Base-by-base conservation (phyloP, 2,113 vertebrate species). In the Spilogale gracilis region DNA sequence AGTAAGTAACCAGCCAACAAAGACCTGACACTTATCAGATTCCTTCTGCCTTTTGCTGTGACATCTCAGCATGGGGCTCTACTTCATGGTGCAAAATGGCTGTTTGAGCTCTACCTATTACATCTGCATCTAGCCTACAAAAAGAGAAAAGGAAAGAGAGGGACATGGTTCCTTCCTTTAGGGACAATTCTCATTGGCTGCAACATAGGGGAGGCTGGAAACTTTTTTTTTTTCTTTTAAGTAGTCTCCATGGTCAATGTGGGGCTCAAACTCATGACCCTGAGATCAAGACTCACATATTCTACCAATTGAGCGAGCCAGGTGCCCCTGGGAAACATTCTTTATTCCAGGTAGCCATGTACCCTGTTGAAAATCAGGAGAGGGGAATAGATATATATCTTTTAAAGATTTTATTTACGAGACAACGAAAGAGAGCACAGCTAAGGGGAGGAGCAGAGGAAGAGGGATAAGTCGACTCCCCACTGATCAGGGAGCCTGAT, bases 101-200 rank as follows among this genome's bases (percentile, higher is more conserved):
- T 73, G 16, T 6, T 43, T 85, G 25, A 88, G 67, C 54, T 73
- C 87, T 27, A 89, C 60, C 32, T 38, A 61, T 93, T 58, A 79
- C 23, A n/a, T 96, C 88, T 82, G 79, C 79, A 89, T 95, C 80
- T 83, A 85, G 54, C 56, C 45, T 48, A 52, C 25, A 93, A 73
- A 83, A 96, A 95, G 11, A 65, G 43, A 25, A 78, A 38, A 11
- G 45, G 9, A 91, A 52, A 87, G 23, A 80, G 4, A 78, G 23
- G 3, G 7, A 30, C 13, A 21, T 50, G 20, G 13, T 91, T 92
- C 48, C 43, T 87, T 9, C n/a, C 10, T 9, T 91, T 87, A 79
- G 61, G 38, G 61, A 74, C 14, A 67, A 25, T 17, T 67, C 32
- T 20, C n/a, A 56, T 50, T 96, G 83, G 27, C 65, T 61, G 84